Conservation (phyloP, 2,888 invertebrate species). For the Limenitis camilla region DNA sequence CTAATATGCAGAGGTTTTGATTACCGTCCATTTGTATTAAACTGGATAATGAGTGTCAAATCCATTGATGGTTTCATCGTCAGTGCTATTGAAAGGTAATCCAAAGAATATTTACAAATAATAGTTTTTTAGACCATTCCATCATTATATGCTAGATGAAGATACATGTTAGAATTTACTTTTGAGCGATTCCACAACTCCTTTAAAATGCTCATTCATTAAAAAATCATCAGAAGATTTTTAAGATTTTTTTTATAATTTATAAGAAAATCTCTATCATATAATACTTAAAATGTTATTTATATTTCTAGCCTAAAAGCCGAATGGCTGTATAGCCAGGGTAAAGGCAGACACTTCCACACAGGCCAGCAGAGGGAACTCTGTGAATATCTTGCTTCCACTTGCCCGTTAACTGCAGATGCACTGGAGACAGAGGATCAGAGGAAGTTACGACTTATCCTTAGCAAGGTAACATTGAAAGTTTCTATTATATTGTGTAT, state of each 20-base stretch:
- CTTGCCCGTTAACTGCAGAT: slow-evolving; percentile 89
- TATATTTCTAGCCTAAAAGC: slow-evolving; percentile 83
- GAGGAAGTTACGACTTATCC: slow-evolving; percentile 86
- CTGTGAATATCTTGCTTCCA: slow-evolving; percentile 86
- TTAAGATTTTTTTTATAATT: too few relatives aligned
- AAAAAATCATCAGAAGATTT: too few relatives aligned
- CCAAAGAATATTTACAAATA: neutral
- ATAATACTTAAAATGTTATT: neutral
- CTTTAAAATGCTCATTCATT: too few relatives aligned
- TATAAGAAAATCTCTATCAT: too few relatives aligned
- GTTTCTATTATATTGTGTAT: neutral
- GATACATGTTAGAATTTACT: too few relatives aligned
- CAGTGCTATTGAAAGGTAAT: slow-evolving; percentile 92
- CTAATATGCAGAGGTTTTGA: slow-evolving; percentile 83
- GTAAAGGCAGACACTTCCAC: slow-evolving; percentile 90
- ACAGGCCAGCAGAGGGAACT: slow-evolving; percentile 88
- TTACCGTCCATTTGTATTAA: slow-evolving; percentile 93
- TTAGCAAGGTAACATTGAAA: slow-evolving; percentile 77
- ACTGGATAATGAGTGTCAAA: slow-evolving; percentile 93
- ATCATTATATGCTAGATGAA: too few relatives aligned
- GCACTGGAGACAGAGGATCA: slow-evolving; percentile 89
- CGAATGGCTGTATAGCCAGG: slow-evolving; percentile 97
- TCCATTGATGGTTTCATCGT: slow-evolving; percentile 92
- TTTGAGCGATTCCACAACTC: too few relatives aligned
- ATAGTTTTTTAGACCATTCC: neutral